Conservation (phyloP, 2,888 invertebrate species). For the Scaptomyza flava region DNA sequence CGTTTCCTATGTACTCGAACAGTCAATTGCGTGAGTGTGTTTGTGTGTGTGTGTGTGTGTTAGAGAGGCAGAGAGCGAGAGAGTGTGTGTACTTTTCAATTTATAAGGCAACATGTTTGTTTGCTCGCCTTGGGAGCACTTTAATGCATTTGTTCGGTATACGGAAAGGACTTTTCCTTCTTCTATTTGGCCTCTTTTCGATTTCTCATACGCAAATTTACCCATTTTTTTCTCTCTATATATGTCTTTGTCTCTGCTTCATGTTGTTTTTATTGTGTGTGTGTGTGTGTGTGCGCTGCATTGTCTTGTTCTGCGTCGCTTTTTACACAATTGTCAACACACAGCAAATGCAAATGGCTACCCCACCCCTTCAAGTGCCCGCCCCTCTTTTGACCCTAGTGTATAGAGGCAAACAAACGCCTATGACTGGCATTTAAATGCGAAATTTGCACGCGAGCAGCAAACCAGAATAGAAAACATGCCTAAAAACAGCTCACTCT, state of each 20-base stretch:
- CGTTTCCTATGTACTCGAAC: constrained; percentile 36
- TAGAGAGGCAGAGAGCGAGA: constrained; percentile 2
- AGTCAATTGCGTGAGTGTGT: constrained; percentile 23
- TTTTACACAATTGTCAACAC: constrained; percentile 76
- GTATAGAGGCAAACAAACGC: constrained; percentile 66
- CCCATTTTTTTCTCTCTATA: constrained; percentile 27
- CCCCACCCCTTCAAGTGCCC: background rate
- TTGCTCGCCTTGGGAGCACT: constrained; percentile 60
- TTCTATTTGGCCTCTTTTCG: constrained; percentile 49
- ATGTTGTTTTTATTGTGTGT: constrained; percentile 7
- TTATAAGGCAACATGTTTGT: constrained; percentile 71
- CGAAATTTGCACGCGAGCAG: constrained; percentile 78
- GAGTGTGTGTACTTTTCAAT: constrained; percentile 58
- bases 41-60: constrained; percentile 11
- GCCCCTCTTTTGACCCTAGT: constrained; percentile 19
- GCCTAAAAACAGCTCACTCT: constrained; percentile 13
- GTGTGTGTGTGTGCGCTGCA: constrained; percentile 47
- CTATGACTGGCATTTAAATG: constrained; percentile 79
- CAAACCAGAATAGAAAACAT: constrained; percentile 52
- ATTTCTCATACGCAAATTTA: constrained; percentile 71
- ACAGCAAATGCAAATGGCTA: constrained; percentile 65
- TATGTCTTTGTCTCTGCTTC: constrained; percentile 3
- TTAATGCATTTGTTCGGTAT: constrained; percentile 61
- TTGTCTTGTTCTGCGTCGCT: constrained; percentile 61
- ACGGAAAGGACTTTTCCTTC: background rate